phyloP scores from a whole-genome alignment of 2,888 invertebrate genomes.

The Drosophila helvetica region DNA sequence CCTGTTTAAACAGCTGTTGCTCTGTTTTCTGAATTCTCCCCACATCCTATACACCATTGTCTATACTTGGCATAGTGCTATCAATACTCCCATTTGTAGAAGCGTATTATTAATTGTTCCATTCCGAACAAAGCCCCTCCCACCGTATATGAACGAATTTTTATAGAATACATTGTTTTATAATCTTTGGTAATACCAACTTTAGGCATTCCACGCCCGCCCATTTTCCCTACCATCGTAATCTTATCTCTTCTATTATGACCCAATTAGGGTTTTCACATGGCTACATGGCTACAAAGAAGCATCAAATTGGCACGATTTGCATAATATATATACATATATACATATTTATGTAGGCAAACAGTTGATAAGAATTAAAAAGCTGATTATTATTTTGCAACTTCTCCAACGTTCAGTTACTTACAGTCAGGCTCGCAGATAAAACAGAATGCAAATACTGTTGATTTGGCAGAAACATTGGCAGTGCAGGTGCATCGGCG shows the following conservation, averaged over 20 bases:
- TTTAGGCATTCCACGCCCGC: neutral
- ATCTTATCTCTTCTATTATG: neutral
- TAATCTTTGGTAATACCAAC: neutral
- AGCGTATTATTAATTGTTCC: neutral
- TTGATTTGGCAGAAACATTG: conserved; percentile 6
- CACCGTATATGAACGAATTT: neutral
- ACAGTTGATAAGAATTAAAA: conserved; percentile 7
- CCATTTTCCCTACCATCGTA: neutral
- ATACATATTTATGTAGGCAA: neutral
- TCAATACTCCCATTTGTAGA: neutral
- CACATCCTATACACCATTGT: neutral
- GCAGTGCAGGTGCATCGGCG: neutral
- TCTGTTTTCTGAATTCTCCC: neutral
- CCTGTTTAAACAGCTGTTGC: conserved; percentile 60
- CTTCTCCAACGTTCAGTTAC: neutral
- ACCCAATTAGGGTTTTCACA: neutral
- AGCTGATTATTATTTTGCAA: neutral
- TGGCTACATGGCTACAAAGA: neutral
- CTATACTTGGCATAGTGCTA: neutral
- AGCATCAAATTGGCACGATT: neutral
- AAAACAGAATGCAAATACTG: conserved; percentile 5
- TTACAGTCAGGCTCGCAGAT: neutral
- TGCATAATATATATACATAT: neutral
- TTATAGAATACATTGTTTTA: neutral
- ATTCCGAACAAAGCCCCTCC: neutral